Conservation (phyloP, 2,113 vertebrate species). For the Microtus oregoni region DNA sequence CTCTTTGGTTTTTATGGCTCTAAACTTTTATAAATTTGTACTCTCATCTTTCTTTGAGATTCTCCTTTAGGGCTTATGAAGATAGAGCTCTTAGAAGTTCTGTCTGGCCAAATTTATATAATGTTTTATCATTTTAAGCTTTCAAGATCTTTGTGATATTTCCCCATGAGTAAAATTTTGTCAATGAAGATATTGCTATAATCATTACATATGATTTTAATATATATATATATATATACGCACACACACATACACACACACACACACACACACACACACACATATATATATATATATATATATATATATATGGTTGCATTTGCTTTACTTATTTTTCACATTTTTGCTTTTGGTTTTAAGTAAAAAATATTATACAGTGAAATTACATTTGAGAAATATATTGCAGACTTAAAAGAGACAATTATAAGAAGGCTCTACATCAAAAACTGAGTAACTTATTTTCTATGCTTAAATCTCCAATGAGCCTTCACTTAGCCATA, state of each 20-base stretch:
- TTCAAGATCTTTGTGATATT: background rate
- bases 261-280: no score
- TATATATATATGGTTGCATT: background rate
- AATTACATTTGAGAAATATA: background rate
- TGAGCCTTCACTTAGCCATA: background rate
- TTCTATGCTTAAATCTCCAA: background rate
- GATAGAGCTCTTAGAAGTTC: background rate
- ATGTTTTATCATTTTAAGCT: background rate
- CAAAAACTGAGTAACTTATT: background rate
- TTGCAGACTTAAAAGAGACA: background rate
- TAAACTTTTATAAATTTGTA: background rate
- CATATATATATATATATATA: no score
- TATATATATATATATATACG: accelerated
- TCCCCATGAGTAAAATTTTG: background rate
- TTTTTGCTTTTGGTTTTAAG: background rate
- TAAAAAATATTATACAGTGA: background rate
- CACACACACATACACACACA: no score
- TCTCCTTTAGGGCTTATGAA: background rate
- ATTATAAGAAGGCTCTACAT: background rate
- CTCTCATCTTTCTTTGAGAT: background rate
- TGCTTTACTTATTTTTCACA: background rate
- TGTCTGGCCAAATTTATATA: background rate
- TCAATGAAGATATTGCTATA: background rate
- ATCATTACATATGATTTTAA: background rate
- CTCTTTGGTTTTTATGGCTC: background rate